Evolutionary conservation across 2,797 vertebrate species (phyloP), one percentile per base, ranked within the genome.

Genomic region (Sebastes oblongus): DNA sequence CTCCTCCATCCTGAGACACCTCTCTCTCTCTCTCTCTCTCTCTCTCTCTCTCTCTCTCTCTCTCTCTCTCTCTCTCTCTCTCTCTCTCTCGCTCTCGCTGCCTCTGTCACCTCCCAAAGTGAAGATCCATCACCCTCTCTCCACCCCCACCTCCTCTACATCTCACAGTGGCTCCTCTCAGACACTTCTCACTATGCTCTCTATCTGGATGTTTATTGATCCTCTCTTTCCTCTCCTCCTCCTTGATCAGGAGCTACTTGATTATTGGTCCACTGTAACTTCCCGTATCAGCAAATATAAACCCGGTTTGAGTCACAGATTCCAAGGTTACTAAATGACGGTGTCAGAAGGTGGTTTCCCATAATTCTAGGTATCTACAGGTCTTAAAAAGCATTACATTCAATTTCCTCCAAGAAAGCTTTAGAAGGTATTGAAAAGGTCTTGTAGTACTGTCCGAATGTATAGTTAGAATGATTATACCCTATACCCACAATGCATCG

Each of bases 1-100:
- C 85, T 85, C 78, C 87, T 70, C 75, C 86, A 66, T 86, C 77
- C 83, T 5, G 20, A 71, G 89, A 89, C 88, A 72, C 78, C 78
- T 60, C 62, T 14, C 54, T 50, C 56, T 61, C 52, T 61, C 65
- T 39, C 74, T 76, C 60, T 42, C 56, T 66, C 62, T 13, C 54
- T 24, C 56, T 61, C 50, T 58, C 56, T 42, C 39, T 61, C 52
- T 61, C 65, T 39, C 74, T 76, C 60, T 42, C 56, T 66, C 62
- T 13, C 54, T 24, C 56, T 61, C 50, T 58, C 78, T 60, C 62
- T 14, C 54, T 50, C 56, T 61, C 52, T 61, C 65, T 39, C 74
- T 76, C 60, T 42, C 56, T 66, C 62, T 13, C 54, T 24, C 56
- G 58, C 50, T 58, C 56, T 42, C 39, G 1, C 68, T 61, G 13